Percentiles rank a stretch among this genome's conserved stretches.
These are phyloP conservation scores for Anastrepha ludens DNA, from an alignment of 1,140 invertebrate genomes.

Conservation along the genomic window DNA sequence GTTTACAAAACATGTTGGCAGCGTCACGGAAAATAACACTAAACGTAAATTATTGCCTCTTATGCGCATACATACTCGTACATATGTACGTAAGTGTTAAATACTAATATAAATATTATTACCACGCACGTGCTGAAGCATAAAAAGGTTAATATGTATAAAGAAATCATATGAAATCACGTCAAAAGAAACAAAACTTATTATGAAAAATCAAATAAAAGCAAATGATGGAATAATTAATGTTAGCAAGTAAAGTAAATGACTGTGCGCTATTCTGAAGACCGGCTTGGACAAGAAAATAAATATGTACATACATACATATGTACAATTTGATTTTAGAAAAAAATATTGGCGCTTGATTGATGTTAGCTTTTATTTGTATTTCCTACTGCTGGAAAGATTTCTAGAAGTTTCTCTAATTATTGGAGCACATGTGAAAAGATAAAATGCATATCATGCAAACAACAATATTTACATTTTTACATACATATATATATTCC, in stretches of 20 bases:
- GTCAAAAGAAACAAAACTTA: background rate
- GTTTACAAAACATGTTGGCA: too few species aligned
- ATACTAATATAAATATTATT: background rate
- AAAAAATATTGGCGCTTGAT: background rate
- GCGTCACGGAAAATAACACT: too few species aligned
- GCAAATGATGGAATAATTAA: background rate
- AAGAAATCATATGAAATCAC: background rate
- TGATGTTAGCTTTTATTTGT: background rate
- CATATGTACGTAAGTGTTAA: background rate
- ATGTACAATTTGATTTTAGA: background rate
- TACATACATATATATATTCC: background rate
- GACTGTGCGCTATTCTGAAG: background rate
- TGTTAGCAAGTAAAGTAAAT: background rate
- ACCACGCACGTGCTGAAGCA: background rate
- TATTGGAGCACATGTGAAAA: background rate
- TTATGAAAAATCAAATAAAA: background rate
- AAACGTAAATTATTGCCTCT: background rate
- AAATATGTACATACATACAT: background rate
- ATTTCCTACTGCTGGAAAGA: background rate
- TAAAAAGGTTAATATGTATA: background rate
- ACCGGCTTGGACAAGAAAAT: background rate
- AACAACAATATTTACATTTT: background rate
- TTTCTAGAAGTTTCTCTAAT: background rate
- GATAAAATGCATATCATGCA: background rate
- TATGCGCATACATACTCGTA: background rate